Conservation (phyloP, 1,140 invertebrate genomes). For the Theocolax elegans region DNA sequence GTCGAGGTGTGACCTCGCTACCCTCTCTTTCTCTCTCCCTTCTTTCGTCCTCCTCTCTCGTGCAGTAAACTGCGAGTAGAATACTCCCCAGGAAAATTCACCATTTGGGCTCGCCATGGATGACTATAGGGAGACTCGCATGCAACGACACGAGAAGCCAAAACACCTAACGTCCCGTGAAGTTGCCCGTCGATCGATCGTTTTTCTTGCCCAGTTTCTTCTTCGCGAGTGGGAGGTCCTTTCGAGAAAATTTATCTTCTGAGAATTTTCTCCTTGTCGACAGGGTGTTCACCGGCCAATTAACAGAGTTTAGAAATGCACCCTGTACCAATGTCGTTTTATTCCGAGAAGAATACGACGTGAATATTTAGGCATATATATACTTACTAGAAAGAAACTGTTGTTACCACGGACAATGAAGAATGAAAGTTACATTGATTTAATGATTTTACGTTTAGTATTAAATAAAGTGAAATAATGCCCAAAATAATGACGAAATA, state of each 20-base stretch:
- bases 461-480: too few relatives aligned
- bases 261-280: constrained; percentile 15
- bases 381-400: too few relatives aligned
- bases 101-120: too few relatives aligned
- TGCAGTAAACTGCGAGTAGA: constrained; percentile 5
- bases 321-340: constrained; percentile 1
- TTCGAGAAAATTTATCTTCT: constrained; percentile 33
- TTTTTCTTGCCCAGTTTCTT: background rate
- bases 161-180: constrained; percentile 59
- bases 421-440: too few relatives aligned
- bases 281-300: constrained; percentile 26
- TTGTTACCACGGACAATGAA: too few relatives aligned
- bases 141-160: background rate
- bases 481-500: too few relatives aligned
- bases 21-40: background rate
- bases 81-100: constrained; percentile 11
- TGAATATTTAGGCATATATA: too few relatives aligned
- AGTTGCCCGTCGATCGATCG: constrained; percentile 53
- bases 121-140: too few relatives aligned
- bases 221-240: background rate
- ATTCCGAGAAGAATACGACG: background rate
- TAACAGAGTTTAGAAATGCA: constrained; percentile 25
- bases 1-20: constrained; percentile 41
- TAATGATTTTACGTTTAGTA: too few relatives aligned
- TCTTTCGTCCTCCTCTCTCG: background rate